Percentiles rank a stretch among this genome's conserved stretches.
Evolutionary conservation across 2,888 invertebrate genomes (phyloP).

Genomic region (Agriopis leucophaearia): DNA sequence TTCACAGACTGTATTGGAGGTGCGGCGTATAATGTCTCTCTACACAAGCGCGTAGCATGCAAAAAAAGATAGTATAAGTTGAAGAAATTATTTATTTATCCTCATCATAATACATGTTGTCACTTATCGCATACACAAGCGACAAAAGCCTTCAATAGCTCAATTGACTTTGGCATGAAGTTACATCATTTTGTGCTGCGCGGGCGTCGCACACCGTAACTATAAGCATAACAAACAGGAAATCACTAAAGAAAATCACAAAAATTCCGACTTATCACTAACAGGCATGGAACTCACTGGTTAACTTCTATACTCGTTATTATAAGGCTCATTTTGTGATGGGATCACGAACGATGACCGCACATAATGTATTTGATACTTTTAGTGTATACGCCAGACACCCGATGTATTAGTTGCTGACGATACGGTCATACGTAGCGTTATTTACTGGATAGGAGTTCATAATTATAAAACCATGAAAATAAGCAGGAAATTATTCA

Average conservation of each 20-base stretch:
- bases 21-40: too few species aligned
- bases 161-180: slow-evolving; percentile 86
- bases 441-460: neutral
- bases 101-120: slow-evolving; percentile 82
- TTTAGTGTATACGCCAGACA: neutral
- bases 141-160: slow-evolving; percentile 83
- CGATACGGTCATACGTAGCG: neutral
- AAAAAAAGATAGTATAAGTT: slow-evolving; percentile 59
- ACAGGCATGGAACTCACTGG: slow-evolving; percentile 38
- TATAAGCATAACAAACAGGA: slow-evolving; percentile 39
- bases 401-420: neutral
- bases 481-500: neutral
- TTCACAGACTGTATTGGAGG: too few species aligned
- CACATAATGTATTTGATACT: neutral
- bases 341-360: neutral
- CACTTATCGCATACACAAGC: slow-evolving; percentile 85
- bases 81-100: slow-evolving; percentile 83
- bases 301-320: slow-evolving; percentile 13
- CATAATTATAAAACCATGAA: neutral
- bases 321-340: neutral
- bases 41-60: too few species aligned
- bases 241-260: slow-evolving; percentile 35
- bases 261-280: slow-evolving; percentile 42
- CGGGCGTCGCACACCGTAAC: slow-evolving; percentile 47
- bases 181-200: slow-evolving; percentile 80